Evolutionary conservation across 1,140 invertebrate genomes (phyloP), one percentile per base, ranked within the genome.

Genomic region (Drosophila insularis): DNA sequence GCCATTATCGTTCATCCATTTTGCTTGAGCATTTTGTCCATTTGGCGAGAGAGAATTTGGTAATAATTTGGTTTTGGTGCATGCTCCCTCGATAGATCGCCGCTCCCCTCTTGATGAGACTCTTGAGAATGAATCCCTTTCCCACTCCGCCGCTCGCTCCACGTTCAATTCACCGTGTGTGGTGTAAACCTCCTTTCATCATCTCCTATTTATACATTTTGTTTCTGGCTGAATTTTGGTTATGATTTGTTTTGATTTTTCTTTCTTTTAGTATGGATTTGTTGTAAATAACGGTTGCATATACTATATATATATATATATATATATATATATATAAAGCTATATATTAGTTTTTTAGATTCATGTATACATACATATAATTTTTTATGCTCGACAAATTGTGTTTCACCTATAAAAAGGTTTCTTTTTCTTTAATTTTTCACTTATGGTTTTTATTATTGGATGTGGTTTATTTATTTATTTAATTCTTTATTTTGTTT

Each of bases 391-490:
- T 50, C 43, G 43, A 50, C 13, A 50, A 50, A 13, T 37, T 37
- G 43, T 46, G 6, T 32, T 56, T 32, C 23, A 32, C 31, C 54
- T 56, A 27, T 27, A 56, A 74, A 37, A 62, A 68, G 73, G n/a
- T 75, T 13, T 6, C 68, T 46, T 60, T 37, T 74, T 39, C 43
- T 68, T 27, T 27, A 27, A 63, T 27, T 23, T 46, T 53, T 75
- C 59, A 74, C 72, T 31, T 59, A 19, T 35, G 5, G 2, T 19
- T 32, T 59, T 39, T 55, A 27, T 39, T 55, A 27, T 66, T 75
- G 73, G 72, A 75, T 75, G 72, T 75, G 73, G 72, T 69, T 75
- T 59, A 46, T 17, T 17, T 14, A n/a, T 56, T 31, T 32, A 59
- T 35, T 55, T 75, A 19, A 2, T 55, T 8, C 14, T 5, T 13